Base-by-base conservation (phyloP, 2,797 vertebrate species). In the Tragopan temminckii region DNA sequence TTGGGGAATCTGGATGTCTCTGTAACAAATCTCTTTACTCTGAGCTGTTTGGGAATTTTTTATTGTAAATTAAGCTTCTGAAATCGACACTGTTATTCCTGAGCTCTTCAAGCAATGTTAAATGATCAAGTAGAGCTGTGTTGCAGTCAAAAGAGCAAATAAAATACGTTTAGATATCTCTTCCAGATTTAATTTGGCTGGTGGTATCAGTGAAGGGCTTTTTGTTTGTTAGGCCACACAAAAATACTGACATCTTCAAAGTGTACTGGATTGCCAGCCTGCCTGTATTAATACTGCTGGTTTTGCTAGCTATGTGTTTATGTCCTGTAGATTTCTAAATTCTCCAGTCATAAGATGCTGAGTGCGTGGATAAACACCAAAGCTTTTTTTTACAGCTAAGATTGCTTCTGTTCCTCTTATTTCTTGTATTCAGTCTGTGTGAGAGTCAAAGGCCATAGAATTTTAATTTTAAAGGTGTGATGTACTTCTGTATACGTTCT, bases 261-360 rank as follows among this genome's bases (percentile, higher is more conserved):
- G 45, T 50, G 9, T 13, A 27, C 17, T 43, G 46, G 48, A n/a
- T 63, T 81, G 25, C 8, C 20, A 75, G 38, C 35, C 46, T 69
- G 29, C 8, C 38, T 62, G 0, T 29, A 25, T 7, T 19, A 6
- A 45, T 17, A 7, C 0, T 7, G 25, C 19, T 29, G 48, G 0
- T 48, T 64, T 61, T 74, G 21, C 25, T 43, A 35, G 29, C 36
- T 72, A 46, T 4, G 64, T 61, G 63, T 52, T 7, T 63, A 14
- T 64, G 11, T 70, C 25, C 25, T 68, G 0, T 19, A 38, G 21
- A 20, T 42, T 85, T 85, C 48, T 63, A 82, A 80, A 71, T 46
- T 50, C 23, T 58, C 20, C 70, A 52, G 15, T 38, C 6, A 4
- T 15, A 55, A 17, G 8, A n/a, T 13, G 12, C 11, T 46, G 33